Conservation (phyloP, 2,113 vertebrate species). For the Epinephelus lanceolatus region DNA sequence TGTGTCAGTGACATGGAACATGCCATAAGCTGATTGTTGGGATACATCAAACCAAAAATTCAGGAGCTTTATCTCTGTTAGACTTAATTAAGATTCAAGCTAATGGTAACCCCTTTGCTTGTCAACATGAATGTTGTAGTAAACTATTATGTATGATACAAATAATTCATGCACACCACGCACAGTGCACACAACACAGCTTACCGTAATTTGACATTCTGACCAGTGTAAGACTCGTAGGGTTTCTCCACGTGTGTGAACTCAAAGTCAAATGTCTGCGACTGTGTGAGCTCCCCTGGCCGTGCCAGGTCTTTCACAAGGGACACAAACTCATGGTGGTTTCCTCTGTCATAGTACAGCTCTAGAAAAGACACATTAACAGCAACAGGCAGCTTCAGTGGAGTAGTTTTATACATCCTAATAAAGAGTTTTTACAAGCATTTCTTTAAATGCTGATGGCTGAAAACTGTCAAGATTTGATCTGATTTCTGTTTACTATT, state of each 20-base stretch:
- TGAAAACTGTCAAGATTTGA: conserved; percentile 1
- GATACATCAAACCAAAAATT: not conserved
- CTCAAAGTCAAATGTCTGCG: conserved; percentile 95
- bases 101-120: not conserved
- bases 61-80: not conserved
- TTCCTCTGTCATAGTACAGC: conserved; percentile 96
- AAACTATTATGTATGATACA: not conserved
- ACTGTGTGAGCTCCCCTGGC: conserved; percentile 94
- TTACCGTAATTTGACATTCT: conserved; percentile 96
- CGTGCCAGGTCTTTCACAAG: conserved; percentile 96
- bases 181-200: conserved; percentile 21
- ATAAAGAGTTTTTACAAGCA: not conserved
- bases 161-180: not conserved
- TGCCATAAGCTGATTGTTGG: not conserved
- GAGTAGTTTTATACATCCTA: not conserved
- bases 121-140: not conserved
- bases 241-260: conserved; percentile 98
- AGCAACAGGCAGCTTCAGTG: conserved; percentile 6
- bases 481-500: not conserved
- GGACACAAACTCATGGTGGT: conserved; percentile 97
- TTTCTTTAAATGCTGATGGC: not conserved
- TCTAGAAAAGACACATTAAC: conserved; percentile 80
- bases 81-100: not conserved
- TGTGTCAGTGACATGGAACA: not conserved
- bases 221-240: conserved; percentile 95